These are phyloP conservation scores for Chloroceryle amazona DNA, from an alignment of 2,797 vertebrate genomes.

Conservation along the genomic window DNA sequence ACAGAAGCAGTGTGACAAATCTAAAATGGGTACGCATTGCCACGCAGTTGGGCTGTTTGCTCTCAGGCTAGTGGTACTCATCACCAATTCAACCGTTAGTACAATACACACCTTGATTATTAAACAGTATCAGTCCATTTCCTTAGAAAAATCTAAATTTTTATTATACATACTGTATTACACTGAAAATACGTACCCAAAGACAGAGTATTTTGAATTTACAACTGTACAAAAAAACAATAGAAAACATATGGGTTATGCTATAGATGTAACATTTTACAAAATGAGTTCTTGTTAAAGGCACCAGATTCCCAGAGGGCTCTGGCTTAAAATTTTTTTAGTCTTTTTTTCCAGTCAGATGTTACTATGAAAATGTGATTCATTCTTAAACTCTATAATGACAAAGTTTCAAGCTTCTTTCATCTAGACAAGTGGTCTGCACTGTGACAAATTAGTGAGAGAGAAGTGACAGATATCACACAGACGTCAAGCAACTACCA, in stretches of 20 bases:
- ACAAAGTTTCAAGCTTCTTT: constrained; percentile 2
- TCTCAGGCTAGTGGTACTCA: not conserved
- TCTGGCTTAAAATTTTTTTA: constrained; percentile 61
- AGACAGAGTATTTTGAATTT: constrained; percentile 71
- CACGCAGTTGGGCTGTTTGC: not conserved
- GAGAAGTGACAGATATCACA: not conserved
- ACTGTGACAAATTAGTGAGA: not conserved
- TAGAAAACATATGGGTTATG: constrained; percentile 72
- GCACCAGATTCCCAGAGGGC: constrained; percentile 71
- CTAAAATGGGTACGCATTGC: not conserved
- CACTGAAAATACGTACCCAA: constrained; percentile 77
- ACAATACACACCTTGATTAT: not conserved
- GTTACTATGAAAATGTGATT: not conserved
- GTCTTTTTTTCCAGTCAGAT: constrained; percentile 30
- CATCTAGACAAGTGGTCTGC: not conserved
- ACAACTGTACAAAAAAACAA: constrained; percentile 78
- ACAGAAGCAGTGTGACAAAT: not conserved
- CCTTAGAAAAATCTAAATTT: constrained; percentile 82
- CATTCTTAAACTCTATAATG: not conserved
- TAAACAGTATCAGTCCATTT: not conserved
- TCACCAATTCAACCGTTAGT: not conserved
- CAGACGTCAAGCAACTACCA: not conserved
- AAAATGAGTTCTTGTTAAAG: constrained; percentile 73
- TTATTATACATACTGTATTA: constrained; percentile 80
- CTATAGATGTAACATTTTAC: constrained; percentile 70